Evolutionary conservation across 2,888 invertebrate species (phyloP).

Genomic region (Lithophane socia): DNA sequence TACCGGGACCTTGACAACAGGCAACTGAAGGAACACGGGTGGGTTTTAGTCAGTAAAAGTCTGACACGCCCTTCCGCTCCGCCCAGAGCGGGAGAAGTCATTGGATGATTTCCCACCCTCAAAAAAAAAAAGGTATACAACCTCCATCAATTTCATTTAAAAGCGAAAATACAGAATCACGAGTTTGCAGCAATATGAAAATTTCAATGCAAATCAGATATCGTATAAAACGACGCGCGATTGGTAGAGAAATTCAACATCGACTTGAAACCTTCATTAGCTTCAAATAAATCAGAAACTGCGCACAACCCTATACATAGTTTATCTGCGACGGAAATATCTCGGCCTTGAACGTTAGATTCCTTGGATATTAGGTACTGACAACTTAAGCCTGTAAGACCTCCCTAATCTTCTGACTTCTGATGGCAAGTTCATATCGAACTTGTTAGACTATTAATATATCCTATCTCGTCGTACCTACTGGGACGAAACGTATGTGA

Average conservation of each 20-base stretch:
- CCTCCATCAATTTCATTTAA: too few species aligned
- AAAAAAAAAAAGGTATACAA: too few species aligned
- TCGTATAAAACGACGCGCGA: not conserved
- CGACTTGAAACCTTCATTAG: not conserved
- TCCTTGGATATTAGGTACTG: not conserved
- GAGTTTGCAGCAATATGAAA: not conserved
- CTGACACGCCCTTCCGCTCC: too few species aligned
- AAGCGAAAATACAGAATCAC: not conserved
- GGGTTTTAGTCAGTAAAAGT: too few species aligned
- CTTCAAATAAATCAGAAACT: constrained; percentile 1
- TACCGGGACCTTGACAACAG: too few species aligned
- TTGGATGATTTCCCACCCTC: too few species aligned
- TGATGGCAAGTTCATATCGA: constrained; percentile 1
- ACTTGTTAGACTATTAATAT: not conserved
- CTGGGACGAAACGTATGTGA: too few species aligned
- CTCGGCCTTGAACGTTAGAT: constrained; percentile 20
- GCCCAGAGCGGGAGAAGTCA: too few species aligned
- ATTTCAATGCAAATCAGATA: not conserved
- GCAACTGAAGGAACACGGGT: too few species aligned
- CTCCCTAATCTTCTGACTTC: constrained; percentile 18
- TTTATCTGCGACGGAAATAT: constrained; percentile 7
- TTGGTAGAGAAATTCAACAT: not conserved
- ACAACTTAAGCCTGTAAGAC: constrained; percentile 24
- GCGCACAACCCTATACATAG: not conserved
- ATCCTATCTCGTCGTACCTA: not conserved